phyloP scores from a whole-genome alignment of 2,113 vertebrate species.

The Andinoacara biseriatus region DNA sequence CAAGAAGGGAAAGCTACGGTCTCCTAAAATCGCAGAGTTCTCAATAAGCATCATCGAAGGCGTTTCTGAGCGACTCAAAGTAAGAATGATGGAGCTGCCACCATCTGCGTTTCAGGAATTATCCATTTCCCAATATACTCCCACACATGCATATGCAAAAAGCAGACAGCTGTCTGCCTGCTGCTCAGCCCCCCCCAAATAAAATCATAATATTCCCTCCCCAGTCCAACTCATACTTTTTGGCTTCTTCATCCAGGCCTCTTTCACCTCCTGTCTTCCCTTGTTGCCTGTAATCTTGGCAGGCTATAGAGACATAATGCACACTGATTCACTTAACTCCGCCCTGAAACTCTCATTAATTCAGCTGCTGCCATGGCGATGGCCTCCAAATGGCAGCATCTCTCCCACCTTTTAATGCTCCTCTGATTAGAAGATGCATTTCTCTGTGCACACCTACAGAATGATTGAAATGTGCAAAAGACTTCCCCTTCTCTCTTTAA shows the following conservation, averaged over 20 bases:
- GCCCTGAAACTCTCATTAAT: slow-evolving; percentile 63
- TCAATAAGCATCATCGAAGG: slow-evolving; percentile 94
- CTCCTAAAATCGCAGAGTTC: slow-evolving; percentile 93
- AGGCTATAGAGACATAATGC: slow-evolving; percentile 42
- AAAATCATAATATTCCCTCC: neutral
- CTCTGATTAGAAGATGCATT: slow-evolving; percentile 13
- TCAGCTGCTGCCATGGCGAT: slow-evolving; percentile 72
- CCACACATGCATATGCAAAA: slow-evolving; percentile 9
- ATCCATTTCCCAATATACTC: slow-evolving; percentile 1
- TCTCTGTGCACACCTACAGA: slow-evolving; percentile 1
- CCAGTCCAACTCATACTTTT: neutral
- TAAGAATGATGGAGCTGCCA: slow-evolving; percentile 70
- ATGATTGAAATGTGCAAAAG: neutral
- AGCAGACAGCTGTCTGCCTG: slow-evolving; percentile 23
- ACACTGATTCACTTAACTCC: slow-evolving; percentile 62
- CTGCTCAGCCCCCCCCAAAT: neutral
- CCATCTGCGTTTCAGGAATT: neutral
- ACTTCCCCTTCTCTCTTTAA: neutral
- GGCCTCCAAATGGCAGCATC: slow-evolving; percentile 55
- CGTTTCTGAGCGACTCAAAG: slow-evolving; percentile 93
- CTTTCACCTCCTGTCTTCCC: neutral
- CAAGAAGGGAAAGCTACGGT: slow-evolving; percentile 89
- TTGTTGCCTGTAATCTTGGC: slow-evolving; percentile 16
- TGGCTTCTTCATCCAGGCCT: neutral
- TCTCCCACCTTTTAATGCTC: slow-evolving; percentile 26